Base-by-base conservation (phyloP, 2,113 vertebrate genomes). In the Siniperca chuatsi region DNA sequence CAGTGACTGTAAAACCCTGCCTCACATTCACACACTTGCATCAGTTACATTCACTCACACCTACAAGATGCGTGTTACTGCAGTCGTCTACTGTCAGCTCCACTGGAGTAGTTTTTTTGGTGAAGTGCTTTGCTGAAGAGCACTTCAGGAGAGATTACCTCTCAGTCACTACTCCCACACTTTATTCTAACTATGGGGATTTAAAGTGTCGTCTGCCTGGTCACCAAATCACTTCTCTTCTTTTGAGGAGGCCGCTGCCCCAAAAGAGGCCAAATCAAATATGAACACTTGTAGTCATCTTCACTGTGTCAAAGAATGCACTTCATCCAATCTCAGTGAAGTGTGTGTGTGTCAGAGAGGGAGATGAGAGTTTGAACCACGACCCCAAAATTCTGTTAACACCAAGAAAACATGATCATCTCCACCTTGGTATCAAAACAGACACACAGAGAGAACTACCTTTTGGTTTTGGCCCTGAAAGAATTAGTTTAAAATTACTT, bases 121-220 rank as follows among this genome's bases (percentile, higher is more conserved):
- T 90, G 62, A 87, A 90, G 83, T 86, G 84, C 87, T 90, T 88
- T 87, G 86, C 90, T 90, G 79, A 87, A 90, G 90, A 86, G 92
- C 89, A 91, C 87, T 93, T 88, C 83, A 90, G 81, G 52, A 86
- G 86, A 89, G 90, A 91, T 93, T 90, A 89, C 61, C 84, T 89
- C 88, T 86, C 90, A 61, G 68, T 88, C 75, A 29, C 84, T 70
- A 60, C 86, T 84, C 82, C 78, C 77, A 78, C 75, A 71, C 76
- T 86, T 87, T 84, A 70, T 85, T 90, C 75, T 60, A 69, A 61
- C 79, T 65, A 58, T 48, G 13, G 78, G 80, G 78, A 87, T 87
- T 88, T 90, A 58, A 91, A 89, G 79, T 83, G 85, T 85, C 61
- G 16, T 76, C 81, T 82, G 75, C 73, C 65, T 61, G 78, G 89